Conservation (phyloP, 37 sponge, comb jelly and placozoan genomes). For the Beroe forskalii region DNA sequence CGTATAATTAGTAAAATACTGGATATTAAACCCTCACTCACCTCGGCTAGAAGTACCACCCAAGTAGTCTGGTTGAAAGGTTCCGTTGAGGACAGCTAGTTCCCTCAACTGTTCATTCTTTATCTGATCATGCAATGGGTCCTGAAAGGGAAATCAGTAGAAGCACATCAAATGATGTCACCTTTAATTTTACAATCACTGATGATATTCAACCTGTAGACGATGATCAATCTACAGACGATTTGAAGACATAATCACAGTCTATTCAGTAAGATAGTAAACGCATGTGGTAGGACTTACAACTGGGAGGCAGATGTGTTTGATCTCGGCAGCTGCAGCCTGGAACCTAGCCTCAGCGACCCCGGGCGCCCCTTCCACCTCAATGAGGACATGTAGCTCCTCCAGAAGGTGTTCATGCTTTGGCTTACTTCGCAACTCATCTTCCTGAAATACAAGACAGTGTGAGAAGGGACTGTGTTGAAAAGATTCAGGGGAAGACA, state of each 20-base stretch:
- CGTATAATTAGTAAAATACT: too few species aligned
- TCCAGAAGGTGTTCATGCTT: conserved; percentile 81
- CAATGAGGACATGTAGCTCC: conserved; percentile 84
- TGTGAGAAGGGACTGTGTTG: too few species aligned
- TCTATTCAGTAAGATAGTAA: too few species aligned
- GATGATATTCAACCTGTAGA: too few species aligned
- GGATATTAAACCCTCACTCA: too few species aligned
- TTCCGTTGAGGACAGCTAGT: conserved; percentile 22
- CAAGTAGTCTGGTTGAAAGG: conserved; percentile 30
- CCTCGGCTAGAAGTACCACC: neutral
- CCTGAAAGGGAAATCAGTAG: too few species aligned
- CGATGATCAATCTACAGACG: too few species aligned
- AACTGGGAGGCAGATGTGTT: conserved; percentile 88
- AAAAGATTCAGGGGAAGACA: too few species aligned
- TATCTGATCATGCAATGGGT: conserved; percentile 50
- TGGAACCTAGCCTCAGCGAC: conserved; percentile 72
- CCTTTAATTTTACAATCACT: too few species aligned
- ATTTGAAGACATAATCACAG: too few species aligned
- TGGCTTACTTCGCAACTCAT: conserved; percentile 82
- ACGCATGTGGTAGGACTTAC: too few species aligned
- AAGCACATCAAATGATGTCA: too few species aligned
- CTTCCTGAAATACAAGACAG: conserved; percentile 83
- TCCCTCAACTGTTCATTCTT: conserved; percentile 31
- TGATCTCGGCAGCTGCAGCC: conserved; percentile 88
- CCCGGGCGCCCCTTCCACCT: conserved; percentile 75